Evolutionary conservation across 2,888 invertebrate genomes (phyloP).

Genomic region (Drosophila eohydei): DNA sequence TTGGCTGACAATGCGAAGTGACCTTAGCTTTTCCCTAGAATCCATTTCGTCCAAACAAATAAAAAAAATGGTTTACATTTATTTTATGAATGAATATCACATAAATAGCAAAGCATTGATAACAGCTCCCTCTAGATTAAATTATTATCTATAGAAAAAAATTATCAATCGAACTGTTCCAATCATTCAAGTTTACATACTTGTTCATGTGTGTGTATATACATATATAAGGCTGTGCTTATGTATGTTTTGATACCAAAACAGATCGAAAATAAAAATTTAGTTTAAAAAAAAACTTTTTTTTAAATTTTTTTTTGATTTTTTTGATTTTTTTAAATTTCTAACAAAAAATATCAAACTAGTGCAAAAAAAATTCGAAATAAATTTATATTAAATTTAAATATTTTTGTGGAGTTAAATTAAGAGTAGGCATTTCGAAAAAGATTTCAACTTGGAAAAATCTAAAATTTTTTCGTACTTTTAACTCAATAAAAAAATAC

Average conservation of each 20-base stretch:
- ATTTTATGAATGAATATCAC: constrained; percentile 34
- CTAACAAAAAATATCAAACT: too few species aligned
- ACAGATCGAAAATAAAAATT: neutral
- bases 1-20: constrained; percentile 8
- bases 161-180: neutral
- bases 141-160: neutral
- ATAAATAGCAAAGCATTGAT: constrained; percentile 8
- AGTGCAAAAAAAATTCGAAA: too few species aligned
- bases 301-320: too few species aligned
- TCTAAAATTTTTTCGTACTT: too few species aligned
- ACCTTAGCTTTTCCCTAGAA: constrained; percentile 3
- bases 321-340: too few species aligned
- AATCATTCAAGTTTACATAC: neutral
- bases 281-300: too few species aligned
- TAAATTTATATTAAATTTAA: too few species aligned
- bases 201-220: neutral
- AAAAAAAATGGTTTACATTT: neutral
- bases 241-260: neutral
- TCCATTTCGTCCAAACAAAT: neutral
- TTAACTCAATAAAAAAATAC: too few species aligned
- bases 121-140: constrained; percentile 6
- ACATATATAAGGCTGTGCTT: too few species aligned
- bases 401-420: too few species aligned
- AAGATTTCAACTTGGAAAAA: too few species aligned
- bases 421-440: too few species aligned